Evolutionary conservation across 2,888 invertebrate species (phyloP).

Genomic region (Argyra leucocephala): DNA sequence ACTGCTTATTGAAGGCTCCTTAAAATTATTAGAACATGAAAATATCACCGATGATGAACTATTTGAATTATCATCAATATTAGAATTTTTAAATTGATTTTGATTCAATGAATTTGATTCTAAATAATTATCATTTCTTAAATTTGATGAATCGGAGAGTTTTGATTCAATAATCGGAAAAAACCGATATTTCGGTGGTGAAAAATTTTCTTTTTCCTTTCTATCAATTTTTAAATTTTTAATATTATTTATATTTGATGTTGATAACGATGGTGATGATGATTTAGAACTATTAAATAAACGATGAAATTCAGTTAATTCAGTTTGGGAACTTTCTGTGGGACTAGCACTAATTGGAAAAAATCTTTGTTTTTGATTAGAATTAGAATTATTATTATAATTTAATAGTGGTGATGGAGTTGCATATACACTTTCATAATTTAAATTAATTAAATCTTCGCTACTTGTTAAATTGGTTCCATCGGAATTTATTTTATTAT

Average conservation of each 20-base stretch:
- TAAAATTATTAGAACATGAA: conserved; percentile 21
- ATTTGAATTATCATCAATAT: conserved; percentile 11
- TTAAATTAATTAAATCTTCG: conserved; percentile 37
- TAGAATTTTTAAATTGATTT: not conserved
- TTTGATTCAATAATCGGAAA: not conserved
- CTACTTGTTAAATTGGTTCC: conserved; percentile 21
- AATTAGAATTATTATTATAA: not conserved
- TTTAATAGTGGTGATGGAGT: conserved; percentile 36
- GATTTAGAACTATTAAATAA: conserved; percentile 2
- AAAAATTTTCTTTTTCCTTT: not conserved
- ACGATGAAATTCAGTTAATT: not conserved
- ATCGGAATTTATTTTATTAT: conserved; percentile 25
- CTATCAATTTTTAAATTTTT: not conserved
- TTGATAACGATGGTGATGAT: conserved; percentile 9
- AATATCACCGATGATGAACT: conserved; percentile 21
- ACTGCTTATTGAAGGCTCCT: conserved; percentile 19
- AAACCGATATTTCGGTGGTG: not conserved
- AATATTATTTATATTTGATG: conserved; percentile 14
- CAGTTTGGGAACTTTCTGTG: conserved; percentile 12
- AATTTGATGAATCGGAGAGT: not conserved
- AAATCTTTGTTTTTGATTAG: conserved; percentile 27
- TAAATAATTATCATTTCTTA: not conserved
- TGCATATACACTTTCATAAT: conserved; percentile 40
- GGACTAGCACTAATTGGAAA: conserved; percentile 30
- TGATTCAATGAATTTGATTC: not conserved